These are phyloP conservation scores for Calosoma granatense DNA, from an alignment of 1,140 invertebrate species.

Conservation along the genomic window DNA sequence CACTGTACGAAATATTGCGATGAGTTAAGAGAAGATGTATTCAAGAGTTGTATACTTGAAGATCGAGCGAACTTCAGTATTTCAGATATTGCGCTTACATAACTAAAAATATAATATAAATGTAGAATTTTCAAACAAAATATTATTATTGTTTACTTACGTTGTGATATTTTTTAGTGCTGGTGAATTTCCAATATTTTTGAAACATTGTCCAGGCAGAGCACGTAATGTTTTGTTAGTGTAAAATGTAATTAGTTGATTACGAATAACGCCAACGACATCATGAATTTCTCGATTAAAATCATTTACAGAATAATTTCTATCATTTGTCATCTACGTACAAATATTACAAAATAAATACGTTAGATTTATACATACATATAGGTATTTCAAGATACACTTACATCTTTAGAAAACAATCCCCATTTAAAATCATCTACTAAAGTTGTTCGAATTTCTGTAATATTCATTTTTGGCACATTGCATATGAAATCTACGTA, in stretches of 20 bases:
- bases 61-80: neutral
- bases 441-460: neutral
- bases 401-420: neutral
- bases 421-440: slow-evolving; percentile 9
- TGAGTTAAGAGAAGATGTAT: neutral
- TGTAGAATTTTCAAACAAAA: neutral
- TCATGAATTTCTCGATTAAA: neutral
- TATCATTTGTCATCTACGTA: neutral
- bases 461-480: neutral
- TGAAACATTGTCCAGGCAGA: neutral
- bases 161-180: neutral
- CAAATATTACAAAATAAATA: neutral
- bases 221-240: neutral
- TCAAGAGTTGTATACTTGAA: neutral
- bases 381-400: neutral
- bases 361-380: neutral
- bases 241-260: neutral
- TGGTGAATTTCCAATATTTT: slow-evolving; percentile 1
- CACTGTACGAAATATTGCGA: neutral
- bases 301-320: neutral
- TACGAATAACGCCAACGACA: neutral
- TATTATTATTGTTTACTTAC: neutral
- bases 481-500: slow-evolving; percentile 1
- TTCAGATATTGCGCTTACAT: neutral
- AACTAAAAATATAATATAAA: neutral